Evolutionary conservation across 2,797 vertebrate species (phyloP).

Genomic region (Pogoniulus pusillus): DNA sequence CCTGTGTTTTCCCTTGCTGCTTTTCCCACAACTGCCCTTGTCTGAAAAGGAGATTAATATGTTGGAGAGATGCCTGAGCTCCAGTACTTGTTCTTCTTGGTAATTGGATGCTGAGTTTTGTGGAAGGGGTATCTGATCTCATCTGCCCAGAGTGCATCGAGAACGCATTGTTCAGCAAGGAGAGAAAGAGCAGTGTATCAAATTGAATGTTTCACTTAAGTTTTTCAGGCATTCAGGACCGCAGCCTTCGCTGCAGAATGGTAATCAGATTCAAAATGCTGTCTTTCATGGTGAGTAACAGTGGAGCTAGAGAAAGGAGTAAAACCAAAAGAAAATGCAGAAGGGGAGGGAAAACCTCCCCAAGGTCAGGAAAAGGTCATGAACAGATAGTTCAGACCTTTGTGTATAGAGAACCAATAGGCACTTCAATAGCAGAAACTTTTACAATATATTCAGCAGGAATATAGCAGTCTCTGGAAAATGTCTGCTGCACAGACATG

Average conservation of each 20-base stretch:
- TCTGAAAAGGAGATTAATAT: neutral
- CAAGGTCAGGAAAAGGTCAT: neutral
- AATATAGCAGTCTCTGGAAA: neutral
- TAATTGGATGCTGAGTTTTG: conserved; percentile 10
- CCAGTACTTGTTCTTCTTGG: neutral
- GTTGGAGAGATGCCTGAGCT: neutral
- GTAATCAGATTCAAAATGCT: neutral
- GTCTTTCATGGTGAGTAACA: neutral
- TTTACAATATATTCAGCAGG: neutral
- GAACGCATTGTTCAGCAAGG: neutral
- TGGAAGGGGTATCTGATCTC: neutral
- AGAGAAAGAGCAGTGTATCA: neutral
- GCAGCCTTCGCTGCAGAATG: neutral
- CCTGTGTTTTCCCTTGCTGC: neutral
- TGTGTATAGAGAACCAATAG: neutral
- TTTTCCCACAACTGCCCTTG: neutral
- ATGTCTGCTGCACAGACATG: neutral
- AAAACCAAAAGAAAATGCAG: neutral
- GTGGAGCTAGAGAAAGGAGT: neutral
- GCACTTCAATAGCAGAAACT: neutral
- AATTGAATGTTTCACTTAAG: neutral
- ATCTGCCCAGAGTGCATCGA: neutral
- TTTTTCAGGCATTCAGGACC: neutral
- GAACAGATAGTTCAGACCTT: neutral
- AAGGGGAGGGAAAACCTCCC: neutral